Evolutionary conservation across 2,113 vertebrate genomes (phyloP).

Genomic region (Odontesthes bonariensis): DNA sequence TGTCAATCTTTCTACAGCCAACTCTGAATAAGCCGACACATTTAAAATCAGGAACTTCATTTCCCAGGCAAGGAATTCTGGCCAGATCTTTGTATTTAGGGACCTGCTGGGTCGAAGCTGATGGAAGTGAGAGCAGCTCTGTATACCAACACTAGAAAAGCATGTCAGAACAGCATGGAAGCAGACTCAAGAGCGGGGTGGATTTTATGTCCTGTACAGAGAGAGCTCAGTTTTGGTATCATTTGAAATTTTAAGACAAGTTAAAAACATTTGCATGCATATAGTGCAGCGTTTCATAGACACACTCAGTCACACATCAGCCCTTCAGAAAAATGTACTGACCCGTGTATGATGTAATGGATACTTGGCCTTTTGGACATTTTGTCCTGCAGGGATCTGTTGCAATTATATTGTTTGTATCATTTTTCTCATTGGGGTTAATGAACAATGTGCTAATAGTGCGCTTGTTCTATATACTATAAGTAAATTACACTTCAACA

Average conservation of each 20-base stretch:
- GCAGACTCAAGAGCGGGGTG: conserved; percentile 28
- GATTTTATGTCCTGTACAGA: conserved; percentile 47
- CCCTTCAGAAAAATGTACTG: conserved; percentile 28
- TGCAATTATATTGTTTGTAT: too few relatives aligned
- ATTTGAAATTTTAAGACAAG: conserved; percentile 48
- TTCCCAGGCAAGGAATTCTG: conserved; percentile 53
- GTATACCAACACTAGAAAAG: conserved; percentile 38
- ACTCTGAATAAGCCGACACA: conserved; percentile 33
- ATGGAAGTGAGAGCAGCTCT: conserved; percentile 29
- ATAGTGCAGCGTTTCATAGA: conserved; percentile 12
- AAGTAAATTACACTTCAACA: neutral
- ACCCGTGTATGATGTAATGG: conserved; percentile 21
- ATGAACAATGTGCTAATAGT: conserved; percentile 21
- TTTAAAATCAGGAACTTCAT: conserved; percentile 20
- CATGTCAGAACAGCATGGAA: conserved; percentile 43
- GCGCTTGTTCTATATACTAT: neutral
- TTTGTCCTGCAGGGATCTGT: conserved; percentile 2
- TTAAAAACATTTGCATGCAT: conserved; percentile 7
- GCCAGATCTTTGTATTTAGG: conserved; percentile 51
- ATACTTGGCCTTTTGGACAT: neutral
- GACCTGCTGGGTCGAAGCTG: conserved; percentile 52
- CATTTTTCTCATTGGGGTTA: neutral
- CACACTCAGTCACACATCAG: neutral
- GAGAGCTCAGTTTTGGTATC: conserved; percentile 34
- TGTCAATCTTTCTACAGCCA: conserved; percentile 51